Conservation (phyloP, 2,888 invertebrate genomes). For the Unio delphinus region DNA sequence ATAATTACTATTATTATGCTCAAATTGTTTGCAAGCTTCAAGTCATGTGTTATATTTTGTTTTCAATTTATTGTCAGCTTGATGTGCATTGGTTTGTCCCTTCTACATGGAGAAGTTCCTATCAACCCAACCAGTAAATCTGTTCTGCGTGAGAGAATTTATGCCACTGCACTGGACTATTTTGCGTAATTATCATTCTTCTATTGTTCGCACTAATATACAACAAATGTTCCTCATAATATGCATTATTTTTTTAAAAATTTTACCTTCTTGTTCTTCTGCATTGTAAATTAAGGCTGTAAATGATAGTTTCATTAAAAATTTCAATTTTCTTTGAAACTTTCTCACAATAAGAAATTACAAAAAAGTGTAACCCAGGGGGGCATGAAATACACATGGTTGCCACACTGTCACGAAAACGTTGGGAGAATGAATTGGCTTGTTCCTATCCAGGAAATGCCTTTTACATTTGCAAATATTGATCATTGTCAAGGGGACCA, state of each 20-base stretch:
- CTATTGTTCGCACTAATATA: not conserved
- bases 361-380: too few species aligned
- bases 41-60: not conserved
- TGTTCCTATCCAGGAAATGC: too few species aligned
- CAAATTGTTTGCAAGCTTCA: not conserved
- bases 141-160: conserved; percentile 93
- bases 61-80: conserved; percentile 75
- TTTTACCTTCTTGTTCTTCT: not conserved
- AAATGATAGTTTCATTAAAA: not conserved
- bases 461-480: too few species aligned
- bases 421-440: too few species aligned
- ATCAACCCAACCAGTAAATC: conserved; percentile 82
- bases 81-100: conserved; percentile 90
- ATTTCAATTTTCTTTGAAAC: too few species aligned
- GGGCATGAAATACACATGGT: too few species aligned
- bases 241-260: too few species aligned
- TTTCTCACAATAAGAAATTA: too few species aligned
- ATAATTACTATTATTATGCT: not conserved
- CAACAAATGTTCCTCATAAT: too few species aligned
- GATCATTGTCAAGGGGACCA: too few species aligned
- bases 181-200: conserved; percentile 73
- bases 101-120: conserved; percentile 91
- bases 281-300: not conserved
- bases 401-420: too few species aligned
- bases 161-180: conserved; percentile 95